Percentiles rank a stretch among this genome's conserved stretches.
These are phyloP conservation scores for Halesus radiatus DNA, from an alignment of 1,140 invertebrate genomes.

Conservation along the genomic window DNA sequence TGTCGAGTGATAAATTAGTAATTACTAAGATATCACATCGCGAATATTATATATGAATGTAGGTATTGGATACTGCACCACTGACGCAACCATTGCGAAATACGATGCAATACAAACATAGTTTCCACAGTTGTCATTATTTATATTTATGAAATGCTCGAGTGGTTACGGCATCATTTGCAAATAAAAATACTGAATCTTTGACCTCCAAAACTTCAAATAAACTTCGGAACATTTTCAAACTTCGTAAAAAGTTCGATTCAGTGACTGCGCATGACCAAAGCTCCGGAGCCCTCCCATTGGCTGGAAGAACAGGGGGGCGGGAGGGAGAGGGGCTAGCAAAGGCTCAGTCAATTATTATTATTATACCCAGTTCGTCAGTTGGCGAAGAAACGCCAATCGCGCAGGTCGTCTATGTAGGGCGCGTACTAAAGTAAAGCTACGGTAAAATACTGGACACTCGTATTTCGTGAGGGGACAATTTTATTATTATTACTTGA, in stretches of 20 bases:
- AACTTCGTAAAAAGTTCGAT: conserved; percentile 6
- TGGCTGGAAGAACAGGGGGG: neutral
- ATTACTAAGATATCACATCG: too few species aligned
- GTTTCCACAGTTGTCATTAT: too few species aligned
- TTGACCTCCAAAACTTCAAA: neutral
- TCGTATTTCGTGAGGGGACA: conserved; percentile 23
- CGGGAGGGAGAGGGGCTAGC: neutral
- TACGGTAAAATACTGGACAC: neutral
- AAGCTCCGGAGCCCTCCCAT: conserved; percentile 12
- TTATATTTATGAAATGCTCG: too few species aligned
- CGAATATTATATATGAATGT: too few species aligned
- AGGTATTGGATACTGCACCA: too few species aligned
- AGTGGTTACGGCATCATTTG: too few species aligned
- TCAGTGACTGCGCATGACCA: neutral
- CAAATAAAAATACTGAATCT: conserved; percentile 11
- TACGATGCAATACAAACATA: too few species aligned
- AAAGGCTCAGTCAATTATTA: conserved; percentile 16
- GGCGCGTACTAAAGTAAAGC: neutral
- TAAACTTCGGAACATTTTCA: conserved; percentile 10
- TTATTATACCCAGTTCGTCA: conserved; percentile 1
- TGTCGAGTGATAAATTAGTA: too few species aligned
- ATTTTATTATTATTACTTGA: neutral
- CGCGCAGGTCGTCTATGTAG: neutral
- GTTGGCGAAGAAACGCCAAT: conserved; percentile 21
- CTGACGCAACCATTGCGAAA: too few species aligned